Evolutionary conservation across 1,140 invertebrate genomes (phyloP).

Genomic region (Agrilus planipennis): DNA sequence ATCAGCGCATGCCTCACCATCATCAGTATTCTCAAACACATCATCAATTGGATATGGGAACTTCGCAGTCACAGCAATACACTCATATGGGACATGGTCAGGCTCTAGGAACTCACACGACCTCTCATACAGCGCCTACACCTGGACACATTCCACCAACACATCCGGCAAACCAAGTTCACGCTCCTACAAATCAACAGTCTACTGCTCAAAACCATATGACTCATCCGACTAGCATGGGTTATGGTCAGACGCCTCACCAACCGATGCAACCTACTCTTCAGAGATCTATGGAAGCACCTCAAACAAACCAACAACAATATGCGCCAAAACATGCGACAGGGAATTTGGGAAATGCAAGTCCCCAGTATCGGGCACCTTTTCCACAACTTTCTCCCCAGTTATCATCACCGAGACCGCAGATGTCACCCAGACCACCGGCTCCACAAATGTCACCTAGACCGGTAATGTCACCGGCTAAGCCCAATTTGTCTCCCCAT

Average conservation of each 20-base stretch:
- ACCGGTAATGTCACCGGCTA: conserved; percentile 70
- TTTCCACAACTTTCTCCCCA: conserved; percentile 83
- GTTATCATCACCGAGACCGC: conserved; percentile 71
- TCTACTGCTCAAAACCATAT: conserved; percentile 29
- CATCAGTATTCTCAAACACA: conserved; percentile 50
- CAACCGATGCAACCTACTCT: conserved; percentile 23
- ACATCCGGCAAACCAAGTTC: conserved; percentile 23
- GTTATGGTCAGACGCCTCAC: conserved; percentile 27
- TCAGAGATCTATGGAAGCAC: conserved; percentile 35
- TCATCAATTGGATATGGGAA: conserved; percentile 48
- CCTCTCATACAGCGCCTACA: conserved; percentile 18
- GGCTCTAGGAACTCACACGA: conserved; percentile 27
- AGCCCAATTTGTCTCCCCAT: conserved; percentile 64
- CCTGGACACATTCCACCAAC: conserved; percentile 26
- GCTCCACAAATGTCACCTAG: conserved; percentile 65
- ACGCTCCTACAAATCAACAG: conserved; percentile 21
- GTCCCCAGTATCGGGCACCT: conserved; percentile 69
- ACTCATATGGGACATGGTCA: conserved; percentile 40
- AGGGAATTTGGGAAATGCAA: conserved; percentile 39
- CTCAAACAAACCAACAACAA: conserved; percentile 43
- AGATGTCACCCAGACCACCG: conserved; percentile 66
- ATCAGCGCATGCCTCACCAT: conserved; percentile 50
- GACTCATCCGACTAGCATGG: conserved; percentile 23
- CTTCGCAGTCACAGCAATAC: conserved; percentile 40
- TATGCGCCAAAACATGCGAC: conserved; percentile 44